A percentile compares a stretch with the other conserved stretches of the same genome.
Conservation (phyloP, 2,113 vertebrate species). For the Hydrochoerus hydrochaeris region DNA sequence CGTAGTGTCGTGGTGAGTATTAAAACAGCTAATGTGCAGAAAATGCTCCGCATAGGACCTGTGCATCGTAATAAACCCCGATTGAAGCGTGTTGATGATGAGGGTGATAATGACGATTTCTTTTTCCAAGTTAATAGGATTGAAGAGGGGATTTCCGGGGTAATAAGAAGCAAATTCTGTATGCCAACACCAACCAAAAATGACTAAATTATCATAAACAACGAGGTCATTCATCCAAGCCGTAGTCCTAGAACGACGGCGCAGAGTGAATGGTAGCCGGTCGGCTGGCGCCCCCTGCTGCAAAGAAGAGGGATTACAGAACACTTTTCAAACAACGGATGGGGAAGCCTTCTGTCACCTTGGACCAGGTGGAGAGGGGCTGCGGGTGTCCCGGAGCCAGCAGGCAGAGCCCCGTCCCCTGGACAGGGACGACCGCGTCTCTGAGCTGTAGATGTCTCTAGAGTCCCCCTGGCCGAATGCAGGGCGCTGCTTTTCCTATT, state of each 20-base stretch:
- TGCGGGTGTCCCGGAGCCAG: background rate
- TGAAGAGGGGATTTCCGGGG: background rate
- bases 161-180: background rate
- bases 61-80: fast-evolving
- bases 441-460: too few species aligned
- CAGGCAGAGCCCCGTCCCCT: too few species aligned
- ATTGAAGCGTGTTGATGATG: background rate
- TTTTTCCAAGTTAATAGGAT: background rate
- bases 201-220: background rate
- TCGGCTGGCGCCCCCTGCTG: constrained; percentile 59
- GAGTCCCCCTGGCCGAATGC: too few species aligned
- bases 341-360: too few species aligned
- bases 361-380: background rate
- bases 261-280: background rate
- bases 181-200: background rate
- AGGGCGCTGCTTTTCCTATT: background rate
- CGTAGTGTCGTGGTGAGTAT: background rate
- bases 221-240: background rate
- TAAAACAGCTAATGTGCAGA: background rate
- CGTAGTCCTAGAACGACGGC: background rate
- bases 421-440: background rate
- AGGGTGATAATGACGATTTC: background rate
- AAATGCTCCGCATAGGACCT: background rate
- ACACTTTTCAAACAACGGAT: background rate
- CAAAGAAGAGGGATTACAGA: background rate